phyloP scores from a whole-genome alignment of 2,113 vertebrate species.

The Pagrus major region DNA sequence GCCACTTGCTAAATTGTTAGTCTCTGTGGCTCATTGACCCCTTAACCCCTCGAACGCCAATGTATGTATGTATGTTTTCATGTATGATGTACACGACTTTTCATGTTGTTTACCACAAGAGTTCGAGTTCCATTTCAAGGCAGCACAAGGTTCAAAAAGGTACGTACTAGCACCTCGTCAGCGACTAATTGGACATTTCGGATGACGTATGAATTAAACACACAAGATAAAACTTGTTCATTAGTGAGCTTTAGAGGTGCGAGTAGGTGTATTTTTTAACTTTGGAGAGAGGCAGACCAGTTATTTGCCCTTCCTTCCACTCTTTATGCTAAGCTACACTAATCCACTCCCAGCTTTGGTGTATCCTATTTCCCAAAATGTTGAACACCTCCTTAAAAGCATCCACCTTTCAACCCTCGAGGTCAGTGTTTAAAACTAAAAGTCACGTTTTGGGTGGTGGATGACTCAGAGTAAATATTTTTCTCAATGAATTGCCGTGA shows the following conservation, averaged over 20 bases:
- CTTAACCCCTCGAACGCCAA: no score
- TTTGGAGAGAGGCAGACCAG: background rate
- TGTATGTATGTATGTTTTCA: no score
- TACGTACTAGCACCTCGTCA: no score
- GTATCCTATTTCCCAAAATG: constrained; percentile 2
- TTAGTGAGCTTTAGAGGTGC: background rate
- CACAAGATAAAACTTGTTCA: no score
- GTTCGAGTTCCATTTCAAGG: no score
- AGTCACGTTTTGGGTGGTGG: background rate
- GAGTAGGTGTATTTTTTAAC: background rate
- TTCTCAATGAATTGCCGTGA: constrained; percentile 10
- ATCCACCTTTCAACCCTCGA: background rate
- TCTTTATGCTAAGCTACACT: background rate
- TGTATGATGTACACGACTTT: no score
- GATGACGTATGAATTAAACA: background rate
- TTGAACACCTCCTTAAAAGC: background rate
- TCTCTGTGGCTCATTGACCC: no score
- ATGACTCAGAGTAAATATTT: background rate
- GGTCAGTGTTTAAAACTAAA: constrained; percentile 19
- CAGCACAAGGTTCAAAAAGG: no score
- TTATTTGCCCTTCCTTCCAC: background rate
- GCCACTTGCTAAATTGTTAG: no score
- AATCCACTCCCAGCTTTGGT: background rate
- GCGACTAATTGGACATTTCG: background rate
- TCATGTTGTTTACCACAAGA: no score